phyloP scores from a whole-genome alignment of 2,888 invertebrate species.

The Nomada goodeniana region DNA sequence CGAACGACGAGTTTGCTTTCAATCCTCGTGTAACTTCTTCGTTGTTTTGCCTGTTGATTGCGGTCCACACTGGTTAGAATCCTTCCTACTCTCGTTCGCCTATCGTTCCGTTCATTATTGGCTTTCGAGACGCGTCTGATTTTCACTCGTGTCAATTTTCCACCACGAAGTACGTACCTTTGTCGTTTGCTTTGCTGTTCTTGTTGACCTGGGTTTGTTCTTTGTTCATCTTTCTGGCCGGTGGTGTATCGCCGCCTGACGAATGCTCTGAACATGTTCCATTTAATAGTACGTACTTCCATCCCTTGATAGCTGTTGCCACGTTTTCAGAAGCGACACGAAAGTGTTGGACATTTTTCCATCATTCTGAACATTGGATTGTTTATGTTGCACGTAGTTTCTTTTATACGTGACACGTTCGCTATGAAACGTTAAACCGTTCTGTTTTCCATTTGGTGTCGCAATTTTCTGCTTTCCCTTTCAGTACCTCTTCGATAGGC shows the following conservation, averaged over 20 bases:
- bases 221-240: constrained; percentile 38
- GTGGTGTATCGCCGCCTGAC: constrained; percentile 25
- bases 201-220: constrained; percentile 54
- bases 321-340: background rate
- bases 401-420: background rate
- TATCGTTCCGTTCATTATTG: background rate
- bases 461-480: background rate
- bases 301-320: background rate
- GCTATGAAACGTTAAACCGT: background rate
- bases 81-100: background rate
- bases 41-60: background rate
- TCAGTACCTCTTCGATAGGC: background rate
- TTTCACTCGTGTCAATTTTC: background rate
- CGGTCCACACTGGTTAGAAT: background rate
- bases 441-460: background rate
- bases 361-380: background rate
- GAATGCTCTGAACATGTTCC: background rate
- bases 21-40: background rate
- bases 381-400: background rate
- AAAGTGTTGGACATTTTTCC: background rate
- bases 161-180: background rate
- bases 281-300: background rate
- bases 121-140: constrained; percentile 28
- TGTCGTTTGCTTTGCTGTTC: constrained; percentile 15
- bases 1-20: constrained; percentile 5